These are phyloP conservation scores for Helicoverpa zea DNA, from an alignment of 1,140 invertebrate species.

Conservation along the genomic window DNA sequence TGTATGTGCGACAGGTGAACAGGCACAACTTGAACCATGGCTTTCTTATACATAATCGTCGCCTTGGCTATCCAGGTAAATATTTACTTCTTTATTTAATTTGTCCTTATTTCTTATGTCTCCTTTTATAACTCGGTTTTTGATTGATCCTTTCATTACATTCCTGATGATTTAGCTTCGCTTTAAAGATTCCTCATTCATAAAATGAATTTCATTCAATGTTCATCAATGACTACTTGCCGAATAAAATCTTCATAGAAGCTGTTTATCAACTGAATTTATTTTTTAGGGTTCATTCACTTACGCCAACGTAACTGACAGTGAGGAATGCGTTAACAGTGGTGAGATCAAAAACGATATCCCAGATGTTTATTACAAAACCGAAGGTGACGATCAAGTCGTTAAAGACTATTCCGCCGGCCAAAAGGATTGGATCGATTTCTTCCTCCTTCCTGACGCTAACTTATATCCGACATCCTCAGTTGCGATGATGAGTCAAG, in stretches of 20 bases:
- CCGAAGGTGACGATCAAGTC: conserved; percentile 54
- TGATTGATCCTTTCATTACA: no score
- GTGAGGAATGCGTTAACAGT: conserved; percentile 26
- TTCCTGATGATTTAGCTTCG: no score
- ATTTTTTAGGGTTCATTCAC: conserved; percentile 58
- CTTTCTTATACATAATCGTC: conserved; percentile 67
- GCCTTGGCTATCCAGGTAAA: conserved; percentile 74
- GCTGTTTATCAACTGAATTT: not conserved
- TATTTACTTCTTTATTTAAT: conserved; percentile 17
- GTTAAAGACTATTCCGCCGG: conserved; percentile 57
- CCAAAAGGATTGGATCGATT: conserved; percentile 69
- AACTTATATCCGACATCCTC: conserved; percentile 67
- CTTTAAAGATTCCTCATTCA: no score
- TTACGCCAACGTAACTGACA: conserved; percentile 22
- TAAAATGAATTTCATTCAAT: no score
- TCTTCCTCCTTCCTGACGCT: conserved; percentile 58
- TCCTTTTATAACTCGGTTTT: not conserved
- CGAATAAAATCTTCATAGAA: not conserved
- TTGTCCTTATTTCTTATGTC: no score
- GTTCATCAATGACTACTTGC: no score
- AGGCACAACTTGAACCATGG: conserved; percentile 68
- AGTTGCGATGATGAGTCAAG: conserved; percentile 71
- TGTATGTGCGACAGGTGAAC: conserved; percentile 40
- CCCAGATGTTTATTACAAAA: conserved; percentile 3
- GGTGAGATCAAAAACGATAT: conserved; percentile 27